phyloP scores from a whole-genome alignment of 1,140 invertebrate genomes.

The Diabrotica virgifera region DNA sequence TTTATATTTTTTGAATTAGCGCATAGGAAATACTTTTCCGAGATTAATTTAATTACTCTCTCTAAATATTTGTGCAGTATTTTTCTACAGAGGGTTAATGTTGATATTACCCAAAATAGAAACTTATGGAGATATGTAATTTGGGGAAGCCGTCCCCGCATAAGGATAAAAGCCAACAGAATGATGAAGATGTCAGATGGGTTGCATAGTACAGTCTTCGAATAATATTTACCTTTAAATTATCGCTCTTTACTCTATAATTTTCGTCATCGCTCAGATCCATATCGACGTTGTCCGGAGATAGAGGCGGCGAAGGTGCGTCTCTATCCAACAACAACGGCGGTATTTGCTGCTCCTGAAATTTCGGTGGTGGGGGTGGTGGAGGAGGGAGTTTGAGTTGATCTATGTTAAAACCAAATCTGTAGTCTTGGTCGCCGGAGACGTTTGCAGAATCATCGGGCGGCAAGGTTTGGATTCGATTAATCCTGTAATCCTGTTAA shows the following conservation, averaged over 20 bases:
- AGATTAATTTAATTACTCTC: too few species aligned
- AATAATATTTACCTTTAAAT: conserved; percentile 9
- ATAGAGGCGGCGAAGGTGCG: conserved; percentile 47
- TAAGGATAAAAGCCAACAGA: too few species aligned
- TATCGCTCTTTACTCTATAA: not conserved
- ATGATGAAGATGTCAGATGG: too few species aligned
- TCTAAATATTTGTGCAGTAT: too few species aligned
- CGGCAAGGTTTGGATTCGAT: not conserved
- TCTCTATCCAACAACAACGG: not conserved
- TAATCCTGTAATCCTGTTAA: conserved; percentile 15
- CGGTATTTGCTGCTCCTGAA: not conserved
- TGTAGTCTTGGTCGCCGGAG: conserved; percentile 39
- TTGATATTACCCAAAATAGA: too few species aligned
- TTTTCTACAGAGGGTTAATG: too few species aligned
- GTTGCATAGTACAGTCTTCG: not conserved
- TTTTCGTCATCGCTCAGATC: conserved; percentile 64
- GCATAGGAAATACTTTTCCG: too few species aligned
- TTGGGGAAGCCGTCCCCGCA: too few species aligned
- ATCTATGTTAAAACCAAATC: conserved; percentile 38
- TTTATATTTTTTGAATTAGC: too few species aligned
- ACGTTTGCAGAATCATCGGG: not conserved
- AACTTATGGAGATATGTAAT: too few species aligned
- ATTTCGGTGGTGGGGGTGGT: conserved; percentile 36
- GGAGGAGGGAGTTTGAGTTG: conserved; percentile 41
- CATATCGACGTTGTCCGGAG: conserved; percentile 68